Evolutionary conservation across 2,113 vertebrate genomes (phyloP).

Genomic region (Pelecanus crispus): DNA sequence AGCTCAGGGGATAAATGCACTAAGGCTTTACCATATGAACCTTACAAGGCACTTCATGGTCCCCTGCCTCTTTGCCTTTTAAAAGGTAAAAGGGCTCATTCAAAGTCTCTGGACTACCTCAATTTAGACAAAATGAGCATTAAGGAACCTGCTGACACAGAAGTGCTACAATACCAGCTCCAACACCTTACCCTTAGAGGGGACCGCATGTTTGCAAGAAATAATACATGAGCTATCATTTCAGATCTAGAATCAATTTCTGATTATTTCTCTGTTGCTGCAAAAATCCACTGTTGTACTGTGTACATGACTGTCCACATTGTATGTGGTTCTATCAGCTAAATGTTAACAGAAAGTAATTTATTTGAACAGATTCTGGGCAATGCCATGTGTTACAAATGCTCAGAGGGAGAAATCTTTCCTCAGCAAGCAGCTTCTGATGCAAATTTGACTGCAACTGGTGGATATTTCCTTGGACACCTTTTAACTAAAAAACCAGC

Average conservation of each 20-base stretch:
- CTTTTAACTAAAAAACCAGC: slow-evolving; percentile 11
- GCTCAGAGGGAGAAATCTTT: not conserved
- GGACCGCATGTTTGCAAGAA: slow-evolving; percentile 87
- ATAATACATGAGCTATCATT: slow-evolving; percentile 79
- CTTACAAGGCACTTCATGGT: slow-evolving; percentile 80
- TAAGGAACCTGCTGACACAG: slow-evolving; percentile 92
- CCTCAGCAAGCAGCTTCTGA: slow-evolving; percentile 34
- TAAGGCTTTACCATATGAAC: slow-evolving; percentile 77
- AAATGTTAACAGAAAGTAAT: slow-evolving; percentile 47
- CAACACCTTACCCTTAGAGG: slow-evolving; percentile 92
- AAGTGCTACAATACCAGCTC: slow-evolving; percentile 92
- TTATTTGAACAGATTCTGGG: slow-evolving; percentile 20
- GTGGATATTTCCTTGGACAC: slow-evolving; percentile 23
- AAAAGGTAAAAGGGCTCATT: slow-evolving; percentile 88
- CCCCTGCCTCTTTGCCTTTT: slow-evolving; percentile 89
- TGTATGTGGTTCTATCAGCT: slow-evolving; percentile 55
- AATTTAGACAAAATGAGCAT: slow-evolving; percentile 95
- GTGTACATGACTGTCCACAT: slow-evolving; percentile 41
- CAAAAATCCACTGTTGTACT: slow-evolving; percentile 40
- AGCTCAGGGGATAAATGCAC: slow-evolving; percentile 91
- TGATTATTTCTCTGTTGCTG: slow-evolving; percentile 33
- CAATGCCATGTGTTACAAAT: not conserved
- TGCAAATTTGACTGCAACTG: slow-evolving; percentile 7
- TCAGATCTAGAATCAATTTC: not conserved
- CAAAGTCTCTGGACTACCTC: slow-evolving; percentile 98